These are phyloP conservation scores for Tenthredo livida DNA, from an alignment of 2,888 invertebrate species.

Conservation along the genomic window DNA sequence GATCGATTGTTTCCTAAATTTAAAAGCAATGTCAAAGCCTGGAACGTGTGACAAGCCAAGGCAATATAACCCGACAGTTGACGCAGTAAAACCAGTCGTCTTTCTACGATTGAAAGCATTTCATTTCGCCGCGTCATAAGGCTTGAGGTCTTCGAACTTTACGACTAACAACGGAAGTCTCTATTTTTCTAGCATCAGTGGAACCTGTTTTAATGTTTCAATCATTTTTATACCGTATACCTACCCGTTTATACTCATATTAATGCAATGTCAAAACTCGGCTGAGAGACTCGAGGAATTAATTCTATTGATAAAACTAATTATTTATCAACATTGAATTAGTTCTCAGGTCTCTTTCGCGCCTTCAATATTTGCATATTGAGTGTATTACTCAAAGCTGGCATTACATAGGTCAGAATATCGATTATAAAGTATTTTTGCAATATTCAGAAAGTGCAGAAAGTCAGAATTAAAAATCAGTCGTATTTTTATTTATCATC, in stretches of 20 bases:
- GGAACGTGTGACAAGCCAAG: not conserved
- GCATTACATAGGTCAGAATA: not conserved
- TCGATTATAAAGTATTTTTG: not conserved
- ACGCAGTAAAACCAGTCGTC: conserved; percentile 15
- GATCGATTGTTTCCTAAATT: conserved; percentile 36
- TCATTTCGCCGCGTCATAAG: not conserved
- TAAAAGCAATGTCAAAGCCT: conserved; percentile 26
- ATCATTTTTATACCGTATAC: not conserved
- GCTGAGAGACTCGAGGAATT: not conserved
- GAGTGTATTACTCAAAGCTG: not conserved
- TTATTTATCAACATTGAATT: not conserved
- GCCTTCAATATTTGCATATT: conserved; percentile 1
- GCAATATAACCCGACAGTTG: not conserved
- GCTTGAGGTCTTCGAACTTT: conserved; percentile 29
- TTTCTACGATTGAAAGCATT: not conserved
- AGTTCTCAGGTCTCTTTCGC: conserved; percentile 2
- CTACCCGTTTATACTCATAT: not conserved
- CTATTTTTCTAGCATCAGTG: conserved; percentile 27
- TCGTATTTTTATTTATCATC: not conserved
- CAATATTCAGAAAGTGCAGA: not conserved
- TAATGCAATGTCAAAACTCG: not conserved
- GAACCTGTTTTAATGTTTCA: not conserved
- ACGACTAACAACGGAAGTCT: conserved; percentile 32
- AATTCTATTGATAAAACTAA: not conserved
- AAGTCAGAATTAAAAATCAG: conserved; percentile 1